Evolutionary conservation across 2,113 vertebrate genomes (phyloP), one percentile per base, ranked within the genome.

Genomic region (Nansenia antarctica): DNA sequence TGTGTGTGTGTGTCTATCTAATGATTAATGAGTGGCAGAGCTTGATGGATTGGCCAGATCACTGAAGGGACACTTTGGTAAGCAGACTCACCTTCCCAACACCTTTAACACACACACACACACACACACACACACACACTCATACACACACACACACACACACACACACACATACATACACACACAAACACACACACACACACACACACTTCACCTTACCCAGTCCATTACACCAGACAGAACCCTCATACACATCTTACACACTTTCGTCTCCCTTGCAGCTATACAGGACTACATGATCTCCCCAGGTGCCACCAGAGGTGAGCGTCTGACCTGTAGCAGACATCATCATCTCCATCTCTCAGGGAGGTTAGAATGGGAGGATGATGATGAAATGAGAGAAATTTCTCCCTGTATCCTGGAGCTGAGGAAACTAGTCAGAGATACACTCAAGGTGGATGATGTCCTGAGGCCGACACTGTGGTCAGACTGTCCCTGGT

Each of bases 161-260:
- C 49, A 55, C 53, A 29, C 53, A 55, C 53, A 24, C 53, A 55
- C 22, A 55, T 24, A 55, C 12, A 79, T 76, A 67, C 70, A 81
- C 77, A 39, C 65, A 79, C 53, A 29, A 3, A 12, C 22, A 55
- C 53, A 29, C 53, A 53, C 49, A 53, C 45, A n/a, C 18, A 15
- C 47, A 6, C 49, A 55, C 53, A 29, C 53, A 55, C 53, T 29
- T 55, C 26, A 26, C 26, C 53, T 27, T 29, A 4, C 53, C 26
- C 2, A 27, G 53, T 55, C 26, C 12, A 55, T 55, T 55, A 55
- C 26, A 55, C 53, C 26, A 29, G 53, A n/a, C n/a, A n/a, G n/a
- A n/a, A n/a, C 53, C 53, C 52, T 5, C n/a, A 2, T 7, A 24
- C 26, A 29, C 53, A 55, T 5, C 53, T 55, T 12, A 29, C 26